Percentiles rank a stretch among this genome's conserved stretches.
Conservation (phyloP, 2,797 vertebrate genomes). For the Poecilia gillii region DNA sequence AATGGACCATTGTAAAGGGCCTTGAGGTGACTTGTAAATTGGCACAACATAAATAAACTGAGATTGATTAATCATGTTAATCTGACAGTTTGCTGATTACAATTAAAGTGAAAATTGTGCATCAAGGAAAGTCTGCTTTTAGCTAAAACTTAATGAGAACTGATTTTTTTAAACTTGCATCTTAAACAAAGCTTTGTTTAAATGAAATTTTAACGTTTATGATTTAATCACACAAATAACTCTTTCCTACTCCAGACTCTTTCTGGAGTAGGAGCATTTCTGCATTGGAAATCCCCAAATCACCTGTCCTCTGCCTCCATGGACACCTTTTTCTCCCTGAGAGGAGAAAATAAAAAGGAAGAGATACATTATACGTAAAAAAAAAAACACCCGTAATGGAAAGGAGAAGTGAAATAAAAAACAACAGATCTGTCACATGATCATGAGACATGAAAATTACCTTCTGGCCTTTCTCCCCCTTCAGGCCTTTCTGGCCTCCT, state of each 20-base stretch:
- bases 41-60: not conserved
- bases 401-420: slow-evolving; percentile 28
- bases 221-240: not conserved
- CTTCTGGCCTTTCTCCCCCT: slow-evolving; percentile 77
- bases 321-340: slow-evolving; percentile 72
- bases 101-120: not conserved
- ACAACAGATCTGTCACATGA: slow-evolving; percentile 1
- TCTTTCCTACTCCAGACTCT: not conserved
- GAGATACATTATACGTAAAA: rapidly evolving
- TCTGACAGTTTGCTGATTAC: not conserved
- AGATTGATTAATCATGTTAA: not conserved
- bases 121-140: not conserved
- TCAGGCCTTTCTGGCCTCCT: slow-evolving; percentile 67
- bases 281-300: slow-evolving; percentile 3
- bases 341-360: slow-evolving; percentile 16
- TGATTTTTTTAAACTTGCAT: not conserved
- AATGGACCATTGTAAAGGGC: not conserved
- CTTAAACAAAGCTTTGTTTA: not conserved
- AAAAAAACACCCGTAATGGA: slow-evolving; percentile 1
- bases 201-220: not conserved
- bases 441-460: slow-evolving; percentile 48
- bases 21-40: not conserved
- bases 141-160: not conserved
- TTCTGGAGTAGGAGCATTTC: slow-evolving; percentile 18
- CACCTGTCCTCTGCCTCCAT: slow-evolving; percentile 85